These are phyloP conservation scores for Myxocyprinus asiaticus DNA, from an alignment of 2,113 vertebrate genomes.

Conservation along the genomic window DNA sequence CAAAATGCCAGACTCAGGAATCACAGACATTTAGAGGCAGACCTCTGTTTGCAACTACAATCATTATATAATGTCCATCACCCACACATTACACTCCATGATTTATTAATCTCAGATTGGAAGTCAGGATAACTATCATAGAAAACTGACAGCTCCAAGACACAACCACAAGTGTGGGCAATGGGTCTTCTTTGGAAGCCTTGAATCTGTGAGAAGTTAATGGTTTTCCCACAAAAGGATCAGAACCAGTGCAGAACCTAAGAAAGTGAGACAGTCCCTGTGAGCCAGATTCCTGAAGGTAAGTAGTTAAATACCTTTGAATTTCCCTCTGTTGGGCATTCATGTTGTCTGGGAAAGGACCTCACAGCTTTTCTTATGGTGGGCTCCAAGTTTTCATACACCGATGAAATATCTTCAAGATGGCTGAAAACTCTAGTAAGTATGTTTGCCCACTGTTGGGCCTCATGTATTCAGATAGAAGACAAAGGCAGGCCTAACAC, in stretches of 20 bases:
- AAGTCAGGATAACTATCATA: background rate
- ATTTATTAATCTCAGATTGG: background rate
- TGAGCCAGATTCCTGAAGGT: constrained; percentile 18
- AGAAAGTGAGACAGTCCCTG: background rate
- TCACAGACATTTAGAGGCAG: no score
- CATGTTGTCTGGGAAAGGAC: constrained; percentile 9
- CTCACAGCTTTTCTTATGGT: constrained; percentile 4
- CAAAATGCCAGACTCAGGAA: no score
- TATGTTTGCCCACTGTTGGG: constrained; percentile 22
- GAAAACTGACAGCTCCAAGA: background rate
- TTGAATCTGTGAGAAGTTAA: constrained; percentile 20
- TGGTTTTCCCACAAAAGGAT: constrained; percentile 19
- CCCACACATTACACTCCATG: background rate
- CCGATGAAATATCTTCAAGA: background rate
- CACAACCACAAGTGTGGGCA: constrained; percentile 3
- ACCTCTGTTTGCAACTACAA: no score
- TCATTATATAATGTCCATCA: background rate
- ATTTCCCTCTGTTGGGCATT: constrained; percentile 28
- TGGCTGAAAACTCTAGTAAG: background rate
- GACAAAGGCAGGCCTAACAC: no score
- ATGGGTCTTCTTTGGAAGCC: constrained; percentile 20
- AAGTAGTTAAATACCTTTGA: constrained; percentile 11
- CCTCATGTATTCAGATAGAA: no score
- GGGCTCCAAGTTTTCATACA: constrained; percentile 28
- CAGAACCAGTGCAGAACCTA: constrained; percentile 29